Evolutionary conservation across 1,140 invertebrate species (phyloP), one percentile per base, ranked within the genome.

Genomic region (Nasonia giraulti): DNA sequence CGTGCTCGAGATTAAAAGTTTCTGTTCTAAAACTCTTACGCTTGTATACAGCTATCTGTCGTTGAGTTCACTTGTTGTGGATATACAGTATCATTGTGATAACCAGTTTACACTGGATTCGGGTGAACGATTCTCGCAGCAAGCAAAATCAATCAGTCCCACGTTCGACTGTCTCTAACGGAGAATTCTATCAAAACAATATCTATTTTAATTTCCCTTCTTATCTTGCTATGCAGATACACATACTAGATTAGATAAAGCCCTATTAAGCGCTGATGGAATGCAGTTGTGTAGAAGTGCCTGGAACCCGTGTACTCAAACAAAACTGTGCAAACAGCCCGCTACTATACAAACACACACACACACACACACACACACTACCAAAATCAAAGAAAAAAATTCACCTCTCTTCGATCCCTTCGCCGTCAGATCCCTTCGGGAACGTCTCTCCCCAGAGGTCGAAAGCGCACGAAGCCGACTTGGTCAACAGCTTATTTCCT

Each of bases 181-280:
- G 5, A 62, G 55, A 62, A 17, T 62, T 62, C 14, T 62, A 62
- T 20, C 55, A 62, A 62, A 62, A 62, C 55, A 62, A 20, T 37
- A 27, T 74, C 31, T 76, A 76, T 76, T 76, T 76, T 76, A 47
- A 76, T 76, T n/a, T 76, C 47, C 27, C n/a, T 76, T 23, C 11
- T 76, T 76, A 76, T 76, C 75, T 76, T 8, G 11, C 17, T 20
- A 62, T 62, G 55, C 55, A 62, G 55, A 62, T 37, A 76, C 20
- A 20, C n/a, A 23, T 76, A 40, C 47, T 2, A 47, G 75, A 76
- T 76, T 44, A 76, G 75, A 76, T 76, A 76, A 76, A 47, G 17
- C 55, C n/a, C 12, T n/a, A 33, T 40, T 76, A 50, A 76, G 55
- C 40, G 7, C 5, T 47, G 27, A 27, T 27, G 31, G n/a, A 76